Evolutionary conservation across 2,113 vertebrate genomes (phyloP), one percentile per base, ranked within the genome.

Genomic region (Hippocampus guttulatus): DNA sequence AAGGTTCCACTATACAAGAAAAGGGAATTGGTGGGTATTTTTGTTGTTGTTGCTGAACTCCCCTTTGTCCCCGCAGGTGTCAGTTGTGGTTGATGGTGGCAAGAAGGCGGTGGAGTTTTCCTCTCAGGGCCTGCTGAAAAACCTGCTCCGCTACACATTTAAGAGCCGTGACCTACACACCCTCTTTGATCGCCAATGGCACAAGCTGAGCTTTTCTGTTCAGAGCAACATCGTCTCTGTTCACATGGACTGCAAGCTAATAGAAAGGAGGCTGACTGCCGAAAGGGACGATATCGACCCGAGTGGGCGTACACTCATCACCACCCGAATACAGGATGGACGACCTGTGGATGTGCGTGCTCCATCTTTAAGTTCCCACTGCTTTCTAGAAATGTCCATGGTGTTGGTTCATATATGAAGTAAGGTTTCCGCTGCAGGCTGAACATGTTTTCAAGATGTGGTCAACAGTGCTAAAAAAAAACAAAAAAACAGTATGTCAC

Each of bases 141-240:
- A 92, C 73, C 85, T 85, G 57, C 84, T 95, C 69, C 94, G 91
- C 78, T 95, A 96, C 84, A 88, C 91, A 21, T 99, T 99, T 81
- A 97, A 93, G 90, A 95, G 92, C 85, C 92, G 94, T 77, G 95
- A 97, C 87, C 92, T 98, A 38, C 94, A 95, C 71, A 78, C 86
- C 77, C 92, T 99, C 70, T 99, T 98, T 81, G 95, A 99, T 86
- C 95, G 95, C 23, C 96, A 96, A 76, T 99, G 96, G 95, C 97
- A 98, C 92, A 97, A 95, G 87, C 91, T 99, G 85, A 91, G 95
- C 84, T 75, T 99, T 73, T 91, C 92, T 10, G 87, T 98, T 14
- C 92, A 95, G 77, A 90, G 88, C 33, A 91, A 83, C 74, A 88
- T 91, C 2, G 87, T 97, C 77, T 94, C 94, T 69, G 83, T 99